Base-by-base conservation (phyloP, 1,140 invertebrate genomes). In the Conus betulinus region DNA sequence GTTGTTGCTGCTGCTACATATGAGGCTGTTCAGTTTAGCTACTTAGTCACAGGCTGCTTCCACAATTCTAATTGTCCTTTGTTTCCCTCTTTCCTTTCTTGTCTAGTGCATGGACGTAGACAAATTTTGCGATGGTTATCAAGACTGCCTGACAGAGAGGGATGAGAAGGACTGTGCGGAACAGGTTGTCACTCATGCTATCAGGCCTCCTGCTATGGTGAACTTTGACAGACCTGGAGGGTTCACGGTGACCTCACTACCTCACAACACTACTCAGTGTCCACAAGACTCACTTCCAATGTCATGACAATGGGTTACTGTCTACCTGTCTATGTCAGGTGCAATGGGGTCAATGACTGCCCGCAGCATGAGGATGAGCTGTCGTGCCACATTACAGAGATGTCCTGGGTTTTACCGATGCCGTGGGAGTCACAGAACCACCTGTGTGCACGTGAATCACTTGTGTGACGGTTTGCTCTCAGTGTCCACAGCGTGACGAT, bases 361-460 rank as follows among this genome's bases (percentile, higher is more conserved):
- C 79, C 60, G 13, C 25, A 60, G 13, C 76, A 76, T 13, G 85
- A 52, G 76, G 88, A 89, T 55, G 88, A 89, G 71, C 6, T 55
- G 51, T 27, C 17, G 11, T 87, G 88, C 55, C 60, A 87, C 39
- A 67, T 11, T 7, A n/a, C 53, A 83, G 55, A 55, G n/a, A 11
- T 89, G 88, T 63, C 85, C 88, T 15, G 88, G 88, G 23, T 87
- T 52, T 52, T 87, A 81, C 60, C 86, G 63, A 4, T 89, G 88
- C 84, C 85, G 23, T n/a, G 85, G 57, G 5, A 13, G 74, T 17
- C 11, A 2, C 60, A 63, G 60, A 63, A 13, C 39, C 27, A n/a
- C 57, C 25, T 89, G 88, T 83, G 51, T 89, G 13, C 67, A 81
- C 53, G 71, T 39, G 39, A 57, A 78, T n/a, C 83, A 87, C 57